Base-by-base conservation (phyloP, 2,888 invertebrate genomes). In the Galerucella pusilla region DNA sequence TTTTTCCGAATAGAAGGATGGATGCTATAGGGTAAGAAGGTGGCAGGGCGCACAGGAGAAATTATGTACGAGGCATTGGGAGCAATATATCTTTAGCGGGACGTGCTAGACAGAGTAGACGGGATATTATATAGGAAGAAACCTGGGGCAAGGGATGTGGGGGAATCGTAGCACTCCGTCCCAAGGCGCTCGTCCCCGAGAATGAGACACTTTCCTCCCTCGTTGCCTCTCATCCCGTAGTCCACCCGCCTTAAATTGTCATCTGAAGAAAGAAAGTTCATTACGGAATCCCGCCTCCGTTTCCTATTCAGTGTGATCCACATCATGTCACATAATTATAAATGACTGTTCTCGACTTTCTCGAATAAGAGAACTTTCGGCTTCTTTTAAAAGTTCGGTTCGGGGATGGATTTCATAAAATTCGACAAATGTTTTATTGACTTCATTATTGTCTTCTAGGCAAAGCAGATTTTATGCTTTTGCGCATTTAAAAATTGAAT, bases 31-130 rank as follows among this genome's bases (percentile, higher is more conserved):
- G 76, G 79, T 78, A 74, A 79, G 78, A 79, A 80, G 81, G 77
- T 71, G 83, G 80, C 78, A 80, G 79, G 80, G 81, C 84, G 83
- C 82, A 85, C 84, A 81, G 81, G 84, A 86, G 87, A 88, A 88
- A 88, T 88, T 88, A 88, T 88, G 88, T 87, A 88, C 87, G 87
- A 87, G 86, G 88, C 88, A 86, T 85, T 86, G 88, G 88, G 88
- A 88, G 87, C 87, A 84, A 88, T 88, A 88, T 87, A 87, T 88
- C 87, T 86, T 81, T 78, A 75, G 82, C 85, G 87, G 86, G 88
- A 88, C 88, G 88, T 88, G 88, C 88, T 85, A 88, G 88, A 88
- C 87, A 84, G 86, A 85, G 86, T 85, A 86, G 87, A 86, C 87
- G 85, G 86, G 84, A 87, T 85, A 87, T 87, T 87, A 87, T 87